Evolutionary conservation across 2,888 invertebrate genomes (phyloP).

Genomic region (Mesochorus sp.): DNA sequence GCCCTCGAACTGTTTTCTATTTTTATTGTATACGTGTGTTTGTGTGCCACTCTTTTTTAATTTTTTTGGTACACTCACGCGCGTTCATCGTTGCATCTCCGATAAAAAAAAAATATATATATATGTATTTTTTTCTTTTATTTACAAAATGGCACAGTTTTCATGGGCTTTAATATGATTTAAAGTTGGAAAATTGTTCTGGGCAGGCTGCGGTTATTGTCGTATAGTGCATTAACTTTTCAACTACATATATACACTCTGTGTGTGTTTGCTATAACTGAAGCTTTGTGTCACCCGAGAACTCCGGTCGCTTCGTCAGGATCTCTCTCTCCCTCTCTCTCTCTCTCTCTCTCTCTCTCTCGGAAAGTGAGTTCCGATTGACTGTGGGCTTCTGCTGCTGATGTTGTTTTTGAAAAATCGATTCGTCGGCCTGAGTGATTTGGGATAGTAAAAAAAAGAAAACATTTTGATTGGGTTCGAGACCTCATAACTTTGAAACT

Average conservation of each 20-base stretch:
- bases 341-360: too few relatives aligned
- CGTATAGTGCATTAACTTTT: slow-evolving; percentile 1
- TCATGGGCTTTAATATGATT: slow-evolving; percentile 4
- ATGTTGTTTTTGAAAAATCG: too few relatives aligned
- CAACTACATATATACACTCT: not conserved
- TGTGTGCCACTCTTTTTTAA: not conserved
- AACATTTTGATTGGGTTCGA: too few relatives aligned
- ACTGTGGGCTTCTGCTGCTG: too few relatives aligned
- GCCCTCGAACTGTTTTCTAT: slow-evolving; percentile 38
- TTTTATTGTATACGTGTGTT: not conserved
- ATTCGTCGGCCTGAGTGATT: too few relatives aligned
- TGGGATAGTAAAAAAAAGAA: too few relatives aligned
- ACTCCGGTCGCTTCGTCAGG: too few relatives aligned
- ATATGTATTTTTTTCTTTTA: not conserved
- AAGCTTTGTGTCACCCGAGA: slow-evolving; percentile 15
- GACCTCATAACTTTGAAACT: too few relatives aligned
- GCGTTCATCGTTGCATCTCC: not conserved
- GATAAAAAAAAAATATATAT: not conserved
- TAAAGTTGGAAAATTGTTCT: slow-evolving; percentile 12
- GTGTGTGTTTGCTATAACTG: not conserved
- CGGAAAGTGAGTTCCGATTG: too few relatives aligned
- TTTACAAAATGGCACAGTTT: slow-evolving; percentile 8
- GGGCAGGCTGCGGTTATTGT: slow-evolving; percentile 18
- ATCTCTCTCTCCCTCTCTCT: too few relatives aligned
- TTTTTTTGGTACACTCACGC: not conserved